Evolutionary conservation across 2,888 invertebrate species (phyloP).

Genomic region (Odontothrips loti): DNA sequence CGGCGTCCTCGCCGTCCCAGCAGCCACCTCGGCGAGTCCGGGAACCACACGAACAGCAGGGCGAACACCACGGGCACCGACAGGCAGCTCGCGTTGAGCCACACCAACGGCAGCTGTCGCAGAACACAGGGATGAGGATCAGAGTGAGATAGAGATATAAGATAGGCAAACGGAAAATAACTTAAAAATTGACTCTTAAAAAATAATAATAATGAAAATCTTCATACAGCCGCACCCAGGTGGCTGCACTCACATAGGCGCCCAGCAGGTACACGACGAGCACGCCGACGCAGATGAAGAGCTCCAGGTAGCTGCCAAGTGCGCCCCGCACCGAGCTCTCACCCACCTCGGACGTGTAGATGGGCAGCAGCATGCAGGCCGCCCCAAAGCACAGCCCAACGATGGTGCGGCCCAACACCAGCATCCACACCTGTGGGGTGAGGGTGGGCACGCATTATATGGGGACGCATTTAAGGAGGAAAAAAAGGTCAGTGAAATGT

Average conservation of each 20-base stretch:
- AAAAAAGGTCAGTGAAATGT: too few relatives aligned
- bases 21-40: constrained; percentile 37
- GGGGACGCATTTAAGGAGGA: too few relatives aligned
- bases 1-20: constrained; percentile 42
- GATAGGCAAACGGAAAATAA: too few relatives aligned
- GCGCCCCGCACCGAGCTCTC: constrained; percentile 46
- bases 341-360: constrained; percentile 16
- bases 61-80: constrained; percentile 43
- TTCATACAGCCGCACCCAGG: too few relatives aligned
- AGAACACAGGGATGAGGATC: background rate
- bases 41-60: constrained; percentile 39
- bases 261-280: constrained; percentile 46
- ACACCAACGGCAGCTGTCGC: constrained; percentile 42
- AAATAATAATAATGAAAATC: too few relatives aligned
- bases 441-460: background rate
- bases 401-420: background rate
- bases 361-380: background rate
- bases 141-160: too few relatives aligned
- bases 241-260: constrained; percentile 38
- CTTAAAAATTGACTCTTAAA: too few relatives aligned
- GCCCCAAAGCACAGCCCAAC: background rate
- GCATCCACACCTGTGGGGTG: constrained; percentile 1
- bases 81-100: constrained; percentile 44
- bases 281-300: constrained; percentile 44
- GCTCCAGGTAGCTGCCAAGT: constrained; percentile 43